phyloP scores from a whole-genome alignment of 2,113 vertebrate species.

The Microcebus ravelobensis region DNA sequence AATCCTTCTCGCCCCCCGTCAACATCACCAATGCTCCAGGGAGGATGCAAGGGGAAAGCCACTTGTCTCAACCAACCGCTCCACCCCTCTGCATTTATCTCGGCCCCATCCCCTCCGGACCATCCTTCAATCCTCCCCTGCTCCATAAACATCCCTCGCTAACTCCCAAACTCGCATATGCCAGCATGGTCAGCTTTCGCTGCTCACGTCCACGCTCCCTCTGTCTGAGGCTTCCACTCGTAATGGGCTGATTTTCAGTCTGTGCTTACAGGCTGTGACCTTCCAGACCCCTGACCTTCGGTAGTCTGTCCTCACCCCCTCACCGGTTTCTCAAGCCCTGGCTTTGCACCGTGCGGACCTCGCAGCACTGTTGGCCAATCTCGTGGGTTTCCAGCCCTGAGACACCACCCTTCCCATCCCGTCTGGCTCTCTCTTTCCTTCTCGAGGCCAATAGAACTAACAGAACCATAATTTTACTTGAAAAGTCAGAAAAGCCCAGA shows the following conservation, averaged over 20 bases:
- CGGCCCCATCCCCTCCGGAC: slow-evolving; percentile 55
- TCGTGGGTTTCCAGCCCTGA: not conserved
- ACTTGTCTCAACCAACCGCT: slow-evolving; percentile 49
- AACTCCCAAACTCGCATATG: slow-evolving; percentile 79
- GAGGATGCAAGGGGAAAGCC: not conserved
- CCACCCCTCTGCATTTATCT: slow-evolving; percentile 71
- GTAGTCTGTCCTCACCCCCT: not conserved
- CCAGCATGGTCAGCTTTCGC: slow-evolving; percentile 77
- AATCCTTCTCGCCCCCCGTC: slow-evolving; percentile 46
- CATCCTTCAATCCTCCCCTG: slow-evolving; percentile 77
- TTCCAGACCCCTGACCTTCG: not conserved
- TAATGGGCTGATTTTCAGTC: slow-evolving; percentile 70
- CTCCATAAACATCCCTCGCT: slow-evolving; percentile 79
- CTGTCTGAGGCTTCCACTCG: slow-evolving; percentile 72
- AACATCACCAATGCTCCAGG: not conserved
- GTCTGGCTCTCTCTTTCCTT: not conserved
- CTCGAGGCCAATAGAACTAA: not conserved
- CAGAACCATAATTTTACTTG: not conserved
- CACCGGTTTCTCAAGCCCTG: not conserved
- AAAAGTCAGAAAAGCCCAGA: not conserved
- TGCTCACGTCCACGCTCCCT: slow-evolving; percentile 74
- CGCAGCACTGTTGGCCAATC: rapidly evolving
- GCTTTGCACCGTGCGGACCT: not conserved
- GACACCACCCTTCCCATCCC: not conserved
- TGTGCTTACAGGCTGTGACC: not conserved